Evolutionary conservation across 2,113 vertebrate species (phyloP).

Genomic region (Microcebus griseorufus): DNA sequence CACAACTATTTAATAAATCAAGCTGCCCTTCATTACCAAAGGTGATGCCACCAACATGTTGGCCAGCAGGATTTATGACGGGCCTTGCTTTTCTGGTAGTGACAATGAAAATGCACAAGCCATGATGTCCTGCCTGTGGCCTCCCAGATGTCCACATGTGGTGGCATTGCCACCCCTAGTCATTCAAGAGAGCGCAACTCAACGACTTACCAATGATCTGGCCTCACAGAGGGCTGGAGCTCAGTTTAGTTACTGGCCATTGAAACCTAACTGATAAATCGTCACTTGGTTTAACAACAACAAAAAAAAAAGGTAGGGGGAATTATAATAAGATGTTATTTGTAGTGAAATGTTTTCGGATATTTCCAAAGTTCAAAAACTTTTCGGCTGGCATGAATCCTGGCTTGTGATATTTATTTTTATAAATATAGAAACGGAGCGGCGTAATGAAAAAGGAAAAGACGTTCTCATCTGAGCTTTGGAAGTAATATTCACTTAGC

Average conservation of each 20-base stretch:
- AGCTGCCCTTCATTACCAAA: background rate
- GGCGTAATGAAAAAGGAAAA: conserved; percentile 55
- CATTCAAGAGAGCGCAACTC: background rate
- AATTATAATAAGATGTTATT: background rate
- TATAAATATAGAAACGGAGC: conserved; percentile 50
- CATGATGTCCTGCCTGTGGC: background rate
- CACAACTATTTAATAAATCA: background rate
- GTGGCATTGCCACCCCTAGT: background rate
- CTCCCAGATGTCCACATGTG: background rate
- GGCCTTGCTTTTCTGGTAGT: background rate
- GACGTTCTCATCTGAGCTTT: conserved; percentile 60
- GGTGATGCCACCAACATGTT: background rate
- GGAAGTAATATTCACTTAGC: conserved; percentile 62
- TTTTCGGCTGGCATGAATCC: conserved; percentile 22
- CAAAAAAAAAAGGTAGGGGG: background rate
- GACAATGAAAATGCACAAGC: background rate
- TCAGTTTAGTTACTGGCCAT: background rate
- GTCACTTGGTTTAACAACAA: background rate
- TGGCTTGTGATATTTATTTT: conserved; percentile 61
- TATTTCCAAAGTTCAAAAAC: conserved; percentile 44
- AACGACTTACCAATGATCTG: background rate
- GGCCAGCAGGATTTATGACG: background rate
- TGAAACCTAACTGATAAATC: background rate
- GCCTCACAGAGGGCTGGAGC: background rate
- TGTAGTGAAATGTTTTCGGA: conserved; percentile 44